Evolutionary conservation across 2,113 vertebrate genomes (phyloP), one percentile per base, ranked within the genome.

Genomic region (Bubo scandiacus): DNA sequence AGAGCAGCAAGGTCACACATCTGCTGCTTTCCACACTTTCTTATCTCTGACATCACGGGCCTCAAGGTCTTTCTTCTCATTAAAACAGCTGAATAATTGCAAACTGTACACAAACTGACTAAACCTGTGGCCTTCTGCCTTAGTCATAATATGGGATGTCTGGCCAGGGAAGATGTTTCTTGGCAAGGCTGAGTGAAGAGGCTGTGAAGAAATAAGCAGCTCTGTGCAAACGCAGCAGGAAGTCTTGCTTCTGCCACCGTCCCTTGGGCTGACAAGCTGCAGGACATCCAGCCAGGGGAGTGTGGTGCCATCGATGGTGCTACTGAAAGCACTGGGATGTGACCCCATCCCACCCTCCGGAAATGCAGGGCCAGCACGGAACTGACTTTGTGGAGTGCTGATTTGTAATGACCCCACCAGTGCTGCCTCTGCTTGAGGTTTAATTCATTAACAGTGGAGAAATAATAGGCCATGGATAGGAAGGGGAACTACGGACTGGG

Each of bases 141-240:
- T 97, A 99, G 99, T 98, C 99, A 99, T 98, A 99, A 99, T 98
- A 99, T 61, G 86, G 81, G 83, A 62, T 10, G 70, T 78, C 96
- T 97, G 93, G 90, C 94, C 71, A 81, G 23, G 23, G 86, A 81
- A 85, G 83, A 92, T 26, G 47, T 73, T 90, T 92, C 72, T 88
- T 38, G 45, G 57, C 0, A 0, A 74, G 75, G n/a, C 49, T 59
- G 80, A 66, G 49, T 55, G 86, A 49, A 93, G 43, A 34, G 49
- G 12, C 38, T 88, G 86, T 88, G 86, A 59, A 88, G 66, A 61
- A 91, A 85, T 15, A 11, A 85, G 63, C 51, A 65, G 23, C 59
- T 94, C 34, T 54, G 17, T n/a, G 42, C 1, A 10, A 68, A 55
- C 0, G 0, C 49, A 62, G 70, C 0, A 0, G n/a, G 66, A 42